A percentile compares a stretch with the other conserved stretches of the same genome.
These are phyloP conservation scores for Conops quadrifasciatus DNA, from an alignment of 2,888 invertebrate genomes.

Conservation along the genomic window DNA sequence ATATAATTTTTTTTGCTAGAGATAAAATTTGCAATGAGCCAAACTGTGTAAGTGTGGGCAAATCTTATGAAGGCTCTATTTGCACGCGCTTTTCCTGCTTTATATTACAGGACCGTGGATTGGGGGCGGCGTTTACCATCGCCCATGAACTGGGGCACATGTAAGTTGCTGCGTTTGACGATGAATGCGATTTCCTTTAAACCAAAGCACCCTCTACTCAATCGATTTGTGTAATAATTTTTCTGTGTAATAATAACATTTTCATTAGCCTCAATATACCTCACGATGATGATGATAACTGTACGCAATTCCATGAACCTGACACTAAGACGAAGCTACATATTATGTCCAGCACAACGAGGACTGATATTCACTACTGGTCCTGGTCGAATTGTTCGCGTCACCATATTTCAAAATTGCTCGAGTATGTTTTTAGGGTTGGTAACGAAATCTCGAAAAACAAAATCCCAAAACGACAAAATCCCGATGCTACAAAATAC, in stretches of 20 bases:
- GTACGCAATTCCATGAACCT: slow-evolving; percentile 68
- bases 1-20: slow-evolving; percentile 64
- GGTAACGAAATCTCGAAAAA: too few species aligned
- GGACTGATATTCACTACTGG: slow-evolving; percentile 87
- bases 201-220: background rate
- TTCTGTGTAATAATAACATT: too few species aligned
- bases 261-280: too few species aligned
- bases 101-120: slow-evolving; percentile 87
- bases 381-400: slow-evolving; percentile 87
- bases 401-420: slow-evolving; percentile 77
- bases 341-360: slow-evolving; percentile 85
- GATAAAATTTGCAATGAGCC: slow-evolving; percentile 74
- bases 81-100: slow-evolving; percentile 81
- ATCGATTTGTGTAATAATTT: background rate
- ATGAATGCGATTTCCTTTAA: too few species aligned
- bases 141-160: slow-evolving; percentile 92
- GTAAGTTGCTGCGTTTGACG: slow-evolving; percentile 68
- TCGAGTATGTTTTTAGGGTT: slow-evolving; percentile 89
- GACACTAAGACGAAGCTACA: slow-evolving; percentile 68
- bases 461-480: too few species aligned
- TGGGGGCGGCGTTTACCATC: slow-evolving; percentile 88
- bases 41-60: slow-evolving; percentile 74
- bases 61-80: slow-evolving; percentile 85
- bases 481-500: too few species aligned
- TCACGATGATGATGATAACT: slow-evolving; percentile 82